phyloP scores from a whole-genome alignment of 35 echinoderm and acorn worm genomes.

The Lytechinus pictus region DNA sequence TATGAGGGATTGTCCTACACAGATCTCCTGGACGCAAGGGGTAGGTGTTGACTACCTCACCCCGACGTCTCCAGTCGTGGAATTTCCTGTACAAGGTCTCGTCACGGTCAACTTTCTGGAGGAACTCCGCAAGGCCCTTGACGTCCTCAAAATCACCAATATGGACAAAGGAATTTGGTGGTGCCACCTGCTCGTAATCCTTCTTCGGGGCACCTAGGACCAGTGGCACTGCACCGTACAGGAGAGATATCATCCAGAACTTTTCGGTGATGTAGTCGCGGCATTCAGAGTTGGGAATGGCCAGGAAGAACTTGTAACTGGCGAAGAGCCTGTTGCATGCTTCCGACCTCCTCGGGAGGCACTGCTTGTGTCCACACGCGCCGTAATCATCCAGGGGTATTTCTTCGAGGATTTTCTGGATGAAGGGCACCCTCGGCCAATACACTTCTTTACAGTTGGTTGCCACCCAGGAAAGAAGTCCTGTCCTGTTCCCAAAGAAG shows the following conservation, averaged over 20 bases:
- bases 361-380: slow-evolving; percentile 3
- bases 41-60: slow-evolving; percentile 5
- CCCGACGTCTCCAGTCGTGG: slow-evolving; percentile 49
- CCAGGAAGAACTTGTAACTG: slow-evolving; percentile 60
- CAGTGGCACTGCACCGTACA: slow-evolving; percentile 39
- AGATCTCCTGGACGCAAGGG: slow-evolving; percentile 35
- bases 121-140: slow-evolving; percentile 46
- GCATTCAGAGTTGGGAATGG: slow-evolving; percentile 59
- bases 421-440: slow-evolving; percentile 80
- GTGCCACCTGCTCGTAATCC: slow-evolving; percentile 57
- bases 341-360: slow-evolving; percentile 17
- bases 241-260: slow-evolving; percentile 44
- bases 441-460: slow-evolving; percentile 87
- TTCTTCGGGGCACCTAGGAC: slow-evolving; percentile 50
- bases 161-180: slow-evolving; percentile 61
- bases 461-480: slow-evolving; percentile 80
- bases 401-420: slow-evolving; percentile 53
- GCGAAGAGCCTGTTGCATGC: background rate
- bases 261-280: slow-evolving; percentile 63
- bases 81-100: slow-evolving; percentile 45
- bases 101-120: background rate
- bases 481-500: slow-evolving; percentile 24
- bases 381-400: slow-evolving; percentile 33
- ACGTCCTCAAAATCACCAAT: slow-evolving; percentile 43
- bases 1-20: slow-evolving; percentile 46